Evolutionary conservation across 2,797 vertebrate genomes (phyloP).

Genomic region (Urosaurus nigricauda): DNA sequence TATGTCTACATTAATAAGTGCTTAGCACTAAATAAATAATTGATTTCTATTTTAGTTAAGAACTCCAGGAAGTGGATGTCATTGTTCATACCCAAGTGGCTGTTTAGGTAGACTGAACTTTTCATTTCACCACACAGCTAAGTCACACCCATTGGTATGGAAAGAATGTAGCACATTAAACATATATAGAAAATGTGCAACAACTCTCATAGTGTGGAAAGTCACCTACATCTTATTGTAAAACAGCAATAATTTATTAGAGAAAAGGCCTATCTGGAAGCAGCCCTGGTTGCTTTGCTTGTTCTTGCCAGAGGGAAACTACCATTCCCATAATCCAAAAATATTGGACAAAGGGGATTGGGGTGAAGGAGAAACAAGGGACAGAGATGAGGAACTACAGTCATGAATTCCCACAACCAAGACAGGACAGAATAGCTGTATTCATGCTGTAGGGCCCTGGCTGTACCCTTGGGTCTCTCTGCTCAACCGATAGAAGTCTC

Average conservation of each 20-base stretch:
- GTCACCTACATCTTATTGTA: neutral
- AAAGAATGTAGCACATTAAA: neutral
- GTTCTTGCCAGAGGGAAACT: conserved; percentile 35
- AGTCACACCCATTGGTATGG: neutral
- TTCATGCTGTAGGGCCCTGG: conserved; percentile 11
- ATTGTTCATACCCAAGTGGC: neutral
- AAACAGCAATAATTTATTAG: conserved; percentile 13
- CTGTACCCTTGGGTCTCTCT: neutral
- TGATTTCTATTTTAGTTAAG: conserved; percentile 1
- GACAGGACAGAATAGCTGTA: neutral
- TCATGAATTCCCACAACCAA: conserved; percentile 11
- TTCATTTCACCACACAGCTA: neutral
- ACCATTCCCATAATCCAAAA: conserved; percentile 22
- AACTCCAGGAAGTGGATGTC: neutral
- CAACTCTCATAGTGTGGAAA: neutral
- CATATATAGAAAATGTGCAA: conserved; percentile 11
- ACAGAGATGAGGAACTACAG: neutral
- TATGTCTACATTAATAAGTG: neutral
- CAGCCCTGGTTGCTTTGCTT: conserved; percentile 26
- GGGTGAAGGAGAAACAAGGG: neutral
- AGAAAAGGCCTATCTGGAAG: neutral
- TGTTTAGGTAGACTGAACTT: neutral
- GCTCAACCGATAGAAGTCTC: neutral
- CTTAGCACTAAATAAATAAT: conserved; percentile 33
- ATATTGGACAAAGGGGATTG: neutral